A percentile compares a stretch with the other conserved stretches of the same genome.
Conservation (phyloP, 1,140 invertebrate species). For the Zaprionus africanus region DNA sequence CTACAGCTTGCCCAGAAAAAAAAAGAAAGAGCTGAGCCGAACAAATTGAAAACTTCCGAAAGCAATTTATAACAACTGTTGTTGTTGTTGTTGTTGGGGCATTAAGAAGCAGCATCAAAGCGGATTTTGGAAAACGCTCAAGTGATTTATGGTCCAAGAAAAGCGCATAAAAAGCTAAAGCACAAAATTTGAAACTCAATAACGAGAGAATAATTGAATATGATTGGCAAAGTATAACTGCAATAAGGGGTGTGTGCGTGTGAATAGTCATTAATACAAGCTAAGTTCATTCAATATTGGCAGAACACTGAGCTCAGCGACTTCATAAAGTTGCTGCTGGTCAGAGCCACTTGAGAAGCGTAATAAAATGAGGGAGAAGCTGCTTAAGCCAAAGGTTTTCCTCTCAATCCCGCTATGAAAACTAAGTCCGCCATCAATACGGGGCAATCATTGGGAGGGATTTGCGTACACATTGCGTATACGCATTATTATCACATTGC, state of each 20-base stretch:
- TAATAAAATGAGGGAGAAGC: neutral
- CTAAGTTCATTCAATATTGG: neutral
- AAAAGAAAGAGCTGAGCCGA: slow-evolving; percentile 4
- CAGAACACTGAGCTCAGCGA: neutral
- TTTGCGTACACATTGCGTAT: slow-evolving; percentile 20
- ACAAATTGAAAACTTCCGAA: slow-evolving; percentile 45
- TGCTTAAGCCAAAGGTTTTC: neutral
- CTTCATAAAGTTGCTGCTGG: neutral
- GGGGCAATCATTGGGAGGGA: neutral
- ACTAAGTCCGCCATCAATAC: slow-evolving; percentile 1
- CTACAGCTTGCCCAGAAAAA: slow-evolving; percentile 4
- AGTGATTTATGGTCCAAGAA: slow-evolving; percentile 4
- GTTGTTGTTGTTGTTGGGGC: neutral
- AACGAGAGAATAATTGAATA: slow-evolving; percentile 5
- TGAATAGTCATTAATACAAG: neutral
- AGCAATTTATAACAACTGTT: slow-evolving; percentile 40
- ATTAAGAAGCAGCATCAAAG: slow-evolving; percentile 11
- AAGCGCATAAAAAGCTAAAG: slow-evolving; percentile 20
- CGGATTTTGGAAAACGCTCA: slow-evolving; percentile 16
- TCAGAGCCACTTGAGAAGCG: neutral
- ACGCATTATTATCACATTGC: slow-evolving; percentile 17
- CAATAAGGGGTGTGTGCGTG: neutral
- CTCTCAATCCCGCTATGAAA: neutral
- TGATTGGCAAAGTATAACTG: neutral
- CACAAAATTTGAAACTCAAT: neutral